Conservation (phyloP, 2,888 invertebrate genomes). For the Mythimna loreyi region DNA sequence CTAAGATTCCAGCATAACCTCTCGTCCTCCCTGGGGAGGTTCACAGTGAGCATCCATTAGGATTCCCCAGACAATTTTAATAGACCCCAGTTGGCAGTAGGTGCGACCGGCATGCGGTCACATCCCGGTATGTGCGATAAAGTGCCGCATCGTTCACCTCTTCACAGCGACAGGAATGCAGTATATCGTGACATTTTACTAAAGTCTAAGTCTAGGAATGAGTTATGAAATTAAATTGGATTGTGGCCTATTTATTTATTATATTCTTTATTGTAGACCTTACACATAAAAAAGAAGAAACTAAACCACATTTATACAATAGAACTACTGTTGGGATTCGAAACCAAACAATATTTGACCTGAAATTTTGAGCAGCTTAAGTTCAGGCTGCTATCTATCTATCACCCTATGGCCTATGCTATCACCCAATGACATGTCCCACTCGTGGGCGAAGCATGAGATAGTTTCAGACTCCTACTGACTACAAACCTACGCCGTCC, state of each 20-base stretch:
- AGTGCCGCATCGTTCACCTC: constrained; percentile 66
- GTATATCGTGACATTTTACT: background rate
- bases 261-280: too few species aligned
- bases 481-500: too few species aligned
- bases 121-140: constrained; percentile 56
- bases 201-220: background rate
- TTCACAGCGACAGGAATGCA: constrained; percentile 64
- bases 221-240: background rate
- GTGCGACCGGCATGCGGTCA: constrained; percentile 35
- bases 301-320: too few species aligned
- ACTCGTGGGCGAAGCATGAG: too few species aligned
- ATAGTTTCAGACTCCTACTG: too few species aligned
- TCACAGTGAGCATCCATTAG: constrained; percentile 1
- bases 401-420: too few species aligned
- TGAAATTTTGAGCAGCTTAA: too few species aligned
- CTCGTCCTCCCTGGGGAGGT: constrained; percentile 1
- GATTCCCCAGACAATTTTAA: constrained; percentile 37
- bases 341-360: too few species aligned
- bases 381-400: too few species aligned
- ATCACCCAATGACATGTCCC: too few species aligned
- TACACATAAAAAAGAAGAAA: too few species aligned
- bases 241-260: background rate
- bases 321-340: too few species aligned
- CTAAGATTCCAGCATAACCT: background rate
- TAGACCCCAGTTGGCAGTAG: constrained; percentile 11